These are phyloP conservation scores for Fopius arisanus DNA, from an alignment of 1,140 invertebrate genomes.

Conservation along the genomic window DNA sequence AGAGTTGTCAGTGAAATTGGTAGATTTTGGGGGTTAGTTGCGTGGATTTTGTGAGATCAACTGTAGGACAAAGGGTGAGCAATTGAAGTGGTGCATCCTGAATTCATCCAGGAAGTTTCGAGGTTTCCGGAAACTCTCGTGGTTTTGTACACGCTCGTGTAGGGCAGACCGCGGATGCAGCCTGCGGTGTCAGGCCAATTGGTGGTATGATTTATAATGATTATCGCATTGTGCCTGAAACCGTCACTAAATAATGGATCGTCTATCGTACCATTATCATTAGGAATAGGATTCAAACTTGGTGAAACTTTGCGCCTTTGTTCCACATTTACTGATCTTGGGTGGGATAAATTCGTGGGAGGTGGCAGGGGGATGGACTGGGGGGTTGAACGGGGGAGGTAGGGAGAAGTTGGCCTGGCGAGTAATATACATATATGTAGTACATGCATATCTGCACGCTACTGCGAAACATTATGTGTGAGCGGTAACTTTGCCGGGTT, in stretches of 20 bases:
- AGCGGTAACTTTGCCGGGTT: neutral
- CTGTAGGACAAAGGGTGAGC: neutral
- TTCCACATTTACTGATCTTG: neutral
- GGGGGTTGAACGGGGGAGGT: too few species aligned
- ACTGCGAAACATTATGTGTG: slow-evolving; percentile 1
- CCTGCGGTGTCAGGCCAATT: slow-evolving; percentile 13
- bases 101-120: slow-evolving; percentile 41
- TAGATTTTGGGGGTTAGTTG: neutral
- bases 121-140: slow-evolving; percentile 39
- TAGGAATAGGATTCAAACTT: slow-evolving; percentile 27
- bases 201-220: slow-evolving; percentile 53
- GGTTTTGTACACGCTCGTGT: slow-evolving; percentile 29
- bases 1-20: neutral
- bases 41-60: neutral
- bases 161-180: slow-evolving; percentile 16
- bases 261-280: slow-evolving; percentile 38
- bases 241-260: slow-evolving; percentile 54
- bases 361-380: neutral
- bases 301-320: slow-evolving; percentile 2
- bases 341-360: neutral
- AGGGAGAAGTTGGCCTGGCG: too few species aligned
- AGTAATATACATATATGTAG: neutral
- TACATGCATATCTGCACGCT: neutral
- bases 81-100: slow-evolving; percentile 5
- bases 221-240: slow-evolving; percentile 49